phyloP scores from a whole-genome alignment of 2,888 invertebrate species.

The Atherix ibis region DNA sequence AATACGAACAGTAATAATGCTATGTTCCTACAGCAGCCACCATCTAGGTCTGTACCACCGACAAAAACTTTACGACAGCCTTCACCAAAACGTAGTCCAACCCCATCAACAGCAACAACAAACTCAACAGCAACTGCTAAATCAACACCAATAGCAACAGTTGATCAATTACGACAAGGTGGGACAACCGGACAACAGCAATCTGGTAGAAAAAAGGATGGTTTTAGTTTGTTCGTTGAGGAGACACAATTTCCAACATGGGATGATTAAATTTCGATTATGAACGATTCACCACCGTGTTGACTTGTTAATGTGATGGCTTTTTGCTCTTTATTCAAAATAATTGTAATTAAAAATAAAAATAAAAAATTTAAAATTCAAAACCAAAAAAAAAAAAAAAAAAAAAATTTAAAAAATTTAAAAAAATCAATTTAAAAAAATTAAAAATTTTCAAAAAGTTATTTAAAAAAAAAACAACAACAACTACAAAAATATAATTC shows the following conservation, averaged over 20 bases:
- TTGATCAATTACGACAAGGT: constrained; percentile 1
- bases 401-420: too few relatives aligned
- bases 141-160: constrained; percentile 17
- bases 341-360: too few relatives aligned
- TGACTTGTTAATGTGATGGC: too few relatives aligned
- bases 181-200: constrained; percentile 10
- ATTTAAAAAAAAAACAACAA: too few relatives aligned
- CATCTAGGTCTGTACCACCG: constrained; percentile 13
- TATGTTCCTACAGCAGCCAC: constrained; percentile 10
- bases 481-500: too few relatives aligned
- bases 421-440: too few relatives aligned
- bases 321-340: too few relatives aligned
- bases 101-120: constrained; percentile 13
- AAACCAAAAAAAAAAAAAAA: too few relatives aligned
- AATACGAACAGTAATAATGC: constrained; percentile 9
- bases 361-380: too few relatives aligned
- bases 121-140: constrained; percentile 8
- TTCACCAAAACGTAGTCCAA: constrained; percentile 10
- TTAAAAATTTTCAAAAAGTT: too few relatives aligned
- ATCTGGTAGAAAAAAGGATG: constrained; percentile 16
- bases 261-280: constrained; percentile 54
- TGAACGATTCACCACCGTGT: too few relatives aligned
- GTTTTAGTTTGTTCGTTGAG: constrained; percentile 38
- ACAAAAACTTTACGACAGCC: constrained; percentile 13
- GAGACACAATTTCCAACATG: constrained; percentile 46